Percentiles rank a stretch among this genome's conserved stretches.
These are phyloP conservation scores for Oasisia sp. DNA, from an alignment of 2,888 invertebrate species.

Conservation along the genomic window DNA sequence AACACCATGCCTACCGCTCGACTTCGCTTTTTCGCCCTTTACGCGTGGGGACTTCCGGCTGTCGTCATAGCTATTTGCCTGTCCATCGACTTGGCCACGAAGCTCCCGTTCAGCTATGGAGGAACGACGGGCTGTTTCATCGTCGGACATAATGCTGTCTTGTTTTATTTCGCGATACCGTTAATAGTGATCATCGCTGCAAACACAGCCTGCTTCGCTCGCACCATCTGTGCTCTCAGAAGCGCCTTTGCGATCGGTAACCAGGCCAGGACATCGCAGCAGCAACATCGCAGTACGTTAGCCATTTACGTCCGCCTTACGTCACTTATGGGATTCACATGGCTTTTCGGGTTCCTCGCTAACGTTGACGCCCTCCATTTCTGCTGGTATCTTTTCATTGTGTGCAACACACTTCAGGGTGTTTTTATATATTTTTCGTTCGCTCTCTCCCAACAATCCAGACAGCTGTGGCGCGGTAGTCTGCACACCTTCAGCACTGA, in stretches of 20 bases:
- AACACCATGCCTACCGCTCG: not conserved
- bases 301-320: not conserved
- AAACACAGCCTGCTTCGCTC: not conserved
- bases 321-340: conserved; percentile 21
- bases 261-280: not conserved
- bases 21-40: not conserved
- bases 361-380: conserved; percentile 8
- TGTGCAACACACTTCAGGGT: conserved; percentile 21
- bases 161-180: not conserved
- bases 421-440: not conserved
- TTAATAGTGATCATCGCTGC: not conserved
- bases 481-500: not conserved
- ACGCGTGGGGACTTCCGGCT: not conserved
- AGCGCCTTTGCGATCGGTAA: not conserved
- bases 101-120: not conserved
- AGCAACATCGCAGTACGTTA: not conserved
- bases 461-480: not conserved
- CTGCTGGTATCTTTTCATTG: conserved; percentile 19
- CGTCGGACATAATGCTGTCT: not conserved
- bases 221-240: not conserved
- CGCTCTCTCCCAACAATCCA: not conserved
- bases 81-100: not conserved
- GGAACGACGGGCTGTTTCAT: not conserved
- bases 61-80: not conserved
- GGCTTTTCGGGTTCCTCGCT: conserved; percentile 24